Evolutionary conservation across 1,140 invertebrate genomes (phyloP).

Genomic region (Macrostomum lignano): DNA sequence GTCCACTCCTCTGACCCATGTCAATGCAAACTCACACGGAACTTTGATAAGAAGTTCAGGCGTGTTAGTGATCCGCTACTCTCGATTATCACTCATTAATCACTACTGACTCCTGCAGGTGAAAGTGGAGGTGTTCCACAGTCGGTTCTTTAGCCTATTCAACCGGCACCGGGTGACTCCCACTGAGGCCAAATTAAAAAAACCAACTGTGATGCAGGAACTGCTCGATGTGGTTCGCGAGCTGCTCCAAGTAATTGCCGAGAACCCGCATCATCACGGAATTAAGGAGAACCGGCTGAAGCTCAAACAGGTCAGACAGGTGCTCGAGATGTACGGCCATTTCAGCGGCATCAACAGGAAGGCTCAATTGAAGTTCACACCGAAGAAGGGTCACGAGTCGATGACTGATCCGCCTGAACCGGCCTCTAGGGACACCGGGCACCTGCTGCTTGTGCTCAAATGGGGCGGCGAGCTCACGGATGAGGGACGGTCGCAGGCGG

Average conservation of each 20-base stretch:
- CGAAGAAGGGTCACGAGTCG: slow-evolving; percentile 50
- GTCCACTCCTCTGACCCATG: no score
- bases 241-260: slow-evolving; percentile 34
- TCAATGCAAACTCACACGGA: no score
- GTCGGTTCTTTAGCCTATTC: slow-evolving; percentile 91
- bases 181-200: slow-evolving; percentile 82
- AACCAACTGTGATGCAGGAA: slow-evolving; percentile 62
- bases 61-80: no score
- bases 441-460: slow-evolving; percentile 80
- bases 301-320: slow-evolving; percentile 1
- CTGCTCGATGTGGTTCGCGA: slow-evolving; percentile 72
- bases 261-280: no score
- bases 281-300: no score
- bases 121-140: slow-evolving; percentile 75
- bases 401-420: background rate
- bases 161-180: slow-evolving; percentile 79
- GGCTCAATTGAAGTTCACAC: slow-evolving; percentile 97
- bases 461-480: slow-evolving; percentile 96
- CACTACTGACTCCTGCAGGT: no score
- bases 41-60: no score
- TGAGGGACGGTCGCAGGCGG: slow-evolving; percentile 63
- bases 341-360: slow-evolving; percentile 98
- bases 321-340: slow-evolving; percentile 58
- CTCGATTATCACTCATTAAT: no score
- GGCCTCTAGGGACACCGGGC: slow-evolving; percentile 14